Evolutionary conservation across 2,113 vertebrate species (phyloP).

Genomic region (Tupaia chinensis): DNA sequence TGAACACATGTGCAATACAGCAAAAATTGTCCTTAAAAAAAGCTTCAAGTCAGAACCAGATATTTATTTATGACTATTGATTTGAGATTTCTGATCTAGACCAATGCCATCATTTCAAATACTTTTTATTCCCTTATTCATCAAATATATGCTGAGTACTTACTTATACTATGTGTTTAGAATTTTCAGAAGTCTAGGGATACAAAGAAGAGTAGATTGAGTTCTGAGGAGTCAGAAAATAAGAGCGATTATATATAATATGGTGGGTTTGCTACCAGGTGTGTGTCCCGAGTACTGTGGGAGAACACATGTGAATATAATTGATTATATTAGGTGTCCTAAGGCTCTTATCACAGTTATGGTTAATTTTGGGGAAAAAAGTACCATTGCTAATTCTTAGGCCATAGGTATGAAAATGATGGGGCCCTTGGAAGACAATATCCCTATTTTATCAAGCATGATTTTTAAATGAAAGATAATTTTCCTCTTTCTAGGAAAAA

Average conservation of each 20-base stretch:
- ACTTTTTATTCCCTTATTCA: neutral
- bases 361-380: neutral
- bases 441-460: neutral
- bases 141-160: neutral
- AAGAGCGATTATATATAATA: neutral
- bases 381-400: neutral
- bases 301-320: neutral
- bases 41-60: neutral
- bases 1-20: too few species aligned
- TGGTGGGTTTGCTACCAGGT: accelerated
- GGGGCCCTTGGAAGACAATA: neutral
- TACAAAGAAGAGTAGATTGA: neutral
- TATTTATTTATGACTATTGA: neutral
- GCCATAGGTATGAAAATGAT: neutral
- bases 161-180: neutral
- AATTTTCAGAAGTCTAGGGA: neutral
- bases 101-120: neutral
- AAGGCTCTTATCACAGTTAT: neutral
- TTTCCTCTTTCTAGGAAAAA: neutral
- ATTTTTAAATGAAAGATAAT: neutral
- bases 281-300: neutral
- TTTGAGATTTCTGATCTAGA: neutral
- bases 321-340: neutral
- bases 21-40: too few species aligned
- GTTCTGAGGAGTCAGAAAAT: neutral